phyloP scores from a whole-genome alignment of 2,113 vertebrate genomes.

The Tragelaphus scriptus region DNA sequence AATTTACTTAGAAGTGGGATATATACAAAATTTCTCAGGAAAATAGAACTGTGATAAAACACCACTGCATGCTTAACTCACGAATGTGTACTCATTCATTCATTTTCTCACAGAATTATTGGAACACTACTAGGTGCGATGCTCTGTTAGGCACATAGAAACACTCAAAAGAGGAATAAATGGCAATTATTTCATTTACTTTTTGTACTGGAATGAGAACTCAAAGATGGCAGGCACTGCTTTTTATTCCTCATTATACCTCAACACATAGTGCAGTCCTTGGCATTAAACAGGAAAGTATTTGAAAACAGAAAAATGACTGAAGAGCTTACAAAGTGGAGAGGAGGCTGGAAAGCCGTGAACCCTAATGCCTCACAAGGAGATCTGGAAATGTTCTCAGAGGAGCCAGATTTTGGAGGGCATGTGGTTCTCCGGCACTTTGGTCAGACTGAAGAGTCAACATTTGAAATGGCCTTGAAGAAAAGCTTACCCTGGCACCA shows the following conservation, averaged over 20 bases:
- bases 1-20: not conserved
- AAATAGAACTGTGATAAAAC: not conserved
- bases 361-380: not conserved
- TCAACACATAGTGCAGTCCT: not conserved
- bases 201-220: not conserved
- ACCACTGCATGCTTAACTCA: not conserved
- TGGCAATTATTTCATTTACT: not conserved
- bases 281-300: not conserved
- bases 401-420: not conserved
- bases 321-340: not conserved
- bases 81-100: not conserved
- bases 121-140: not conserved
- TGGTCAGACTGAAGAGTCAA: not conserved
- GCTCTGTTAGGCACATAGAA: not conserved
- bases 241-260: not conserved
- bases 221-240: not conserved
- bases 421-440: not conserved
- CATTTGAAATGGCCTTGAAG: not conserved
- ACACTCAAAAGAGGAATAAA: not conserved
- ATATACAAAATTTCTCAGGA: not conserved
- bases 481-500: not conserved
- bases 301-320: not conserved
- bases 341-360: not conserved
- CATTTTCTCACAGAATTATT: not conserved
- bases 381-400: not conserved